Conservation (phyloP, 2,797 vertebrate genomes). For the Euthynnus affinis region DNA sequence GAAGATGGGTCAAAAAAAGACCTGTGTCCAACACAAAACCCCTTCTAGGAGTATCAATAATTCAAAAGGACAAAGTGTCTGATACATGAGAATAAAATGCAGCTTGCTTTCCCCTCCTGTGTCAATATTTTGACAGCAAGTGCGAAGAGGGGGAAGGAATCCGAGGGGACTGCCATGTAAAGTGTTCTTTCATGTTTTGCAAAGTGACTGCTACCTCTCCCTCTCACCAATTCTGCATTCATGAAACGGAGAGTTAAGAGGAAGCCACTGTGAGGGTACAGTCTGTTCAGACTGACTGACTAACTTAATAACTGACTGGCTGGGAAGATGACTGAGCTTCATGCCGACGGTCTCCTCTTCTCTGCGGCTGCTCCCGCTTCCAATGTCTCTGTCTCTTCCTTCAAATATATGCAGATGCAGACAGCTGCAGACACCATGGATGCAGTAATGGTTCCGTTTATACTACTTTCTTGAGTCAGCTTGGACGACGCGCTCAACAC, state of each 20-base stretch:
- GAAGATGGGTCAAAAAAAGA: slow-evolving; percentile 52
- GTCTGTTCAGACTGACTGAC: slow-evolving; percentile 65
- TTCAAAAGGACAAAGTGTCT: slow-evolving; percentile 77
- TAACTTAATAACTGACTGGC: slow-evolving; percentile 64
- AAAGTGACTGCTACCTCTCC: slow-evolving; percentile 68
- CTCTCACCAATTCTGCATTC: slow-evolving; percentile 53
- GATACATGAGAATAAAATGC: slow-evolving; percentile 69
- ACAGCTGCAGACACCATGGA: no score
- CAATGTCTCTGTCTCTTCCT: slow-evolving; percentile 18
- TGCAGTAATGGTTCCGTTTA: no score
- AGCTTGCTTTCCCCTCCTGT: slow-evolving; percentile 56
- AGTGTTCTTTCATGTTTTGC: slow-evolving; percentile 82
- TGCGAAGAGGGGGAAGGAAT: slow-evolving; percentile 59
- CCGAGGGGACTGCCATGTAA: slow-evolving; percentile 72
- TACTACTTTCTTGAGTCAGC: no score
- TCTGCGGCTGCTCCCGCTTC: slow-evolving; percentile 29
- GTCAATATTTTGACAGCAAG: slow-evolving; percentile 80
- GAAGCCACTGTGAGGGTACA: slow-evolving; percentile 54
- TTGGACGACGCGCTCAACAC: no score
- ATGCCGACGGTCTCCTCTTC: slow-evolving; percentile 18
- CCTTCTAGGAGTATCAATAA: slow-evolving; percentile 71
- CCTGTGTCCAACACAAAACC: slow-evolving; percentile 46
- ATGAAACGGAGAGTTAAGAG: slow-evolving; percentile 70
- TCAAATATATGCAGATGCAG: neutral
- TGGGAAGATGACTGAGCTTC: slow-evolving; percentile 59